A percentile compares a stretch with the other conserved stretches of the same genome.
phyloP scores from a whole-genome alignment of 2,797 vertebrate species.

The Salmo trutta region DNA sequence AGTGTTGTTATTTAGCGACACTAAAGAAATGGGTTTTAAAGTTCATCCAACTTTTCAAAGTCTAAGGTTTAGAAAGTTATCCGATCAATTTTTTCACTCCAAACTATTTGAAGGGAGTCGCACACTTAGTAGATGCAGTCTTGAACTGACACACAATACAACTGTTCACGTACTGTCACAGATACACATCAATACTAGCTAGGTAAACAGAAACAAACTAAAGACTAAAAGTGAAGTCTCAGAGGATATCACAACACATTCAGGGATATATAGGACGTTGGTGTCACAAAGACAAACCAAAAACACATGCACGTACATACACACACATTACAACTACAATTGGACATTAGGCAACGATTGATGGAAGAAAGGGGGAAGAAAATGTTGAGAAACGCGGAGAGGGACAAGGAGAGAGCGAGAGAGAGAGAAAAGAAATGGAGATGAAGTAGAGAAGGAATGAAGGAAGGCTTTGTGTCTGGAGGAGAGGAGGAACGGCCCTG shows the following conservation, averaged over 20 bases:
- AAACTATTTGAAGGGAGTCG: not conserved
- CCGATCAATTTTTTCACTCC: not conserved
- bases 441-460: not conserved
- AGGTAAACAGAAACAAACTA: not conserved
- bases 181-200: not conserved
- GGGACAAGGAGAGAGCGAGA: not conserved
- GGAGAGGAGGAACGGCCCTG: not conserved
- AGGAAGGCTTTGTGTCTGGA: not conserved
- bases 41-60: not conserved
- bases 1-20: not conserved
- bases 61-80: not conserved
- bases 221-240: not conserved
- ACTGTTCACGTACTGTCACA: not conserved
- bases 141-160: not conserved
- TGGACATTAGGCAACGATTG: not conserved
- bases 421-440: not conserved
- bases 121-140: not conserved
- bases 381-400: not conserved
- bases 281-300: not conserved
- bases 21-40: not conserved
- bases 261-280: not conserved
- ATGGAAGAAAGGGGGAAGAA: not conserved
- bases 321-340: not conserved
- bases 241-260: not conserved
- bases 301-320: not conserved